Base-by-base conservation (phyloP, 2,797 vertebrate species). In the Mus minutoides region DNA sequence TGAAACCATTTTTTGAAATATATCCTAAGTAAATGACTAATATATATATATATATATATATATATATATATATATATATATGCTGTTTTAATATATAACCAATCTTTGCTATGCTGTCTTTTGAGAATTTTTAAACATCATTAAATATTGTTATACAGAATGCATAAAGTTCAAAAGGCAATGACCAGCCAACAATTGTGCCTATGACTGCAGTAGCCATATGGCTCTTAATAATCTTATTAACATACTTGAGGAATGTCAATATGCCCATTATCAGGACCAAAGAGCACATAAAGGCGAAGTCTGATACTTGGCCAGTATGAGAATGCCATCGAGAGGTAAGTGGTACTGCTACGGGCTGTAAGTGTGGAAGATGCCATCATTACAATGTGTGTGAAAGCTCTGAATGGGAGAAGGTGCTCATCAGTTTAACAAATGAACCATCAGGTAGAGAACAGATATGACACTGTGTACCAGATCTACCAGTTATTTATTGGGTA, bases 361-460 rank as follows among this genome's bases (percentile, higher is more conserved):
- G 67, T 92, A 93, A 95, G 95, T 86, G 88, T 37, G 46, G 92
- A 86, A 88, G 52, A 46, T 92, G 94, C 83, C 89, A 88, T 95
- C 90, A 95, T 49, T 92, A 73, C 80, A 78, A 92, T 49, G 88
- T 75, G 5, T 94, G 96, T 80, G 75, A 87, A 69, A 85, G 89
- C 76, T 93, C 62, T 94, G 87, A 93, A 79, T 90, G 34, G 71
- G 52, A 77, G 14, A 93, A 26, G 84, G 40, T 88, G 82, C 58
- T 96, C 94, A 95, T 95, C 94, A 94, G 82, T 96, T 93, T 97
- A 96, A 90, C 86, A 96, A 96, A 97, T 77, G 96, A 97, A 92
- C 90, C 92, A 93, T 3, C 64, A 93, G 91, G 69, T 69, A 96
- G 79, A 92, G 91, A 95, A 87, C 40, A 97, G 67, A 90, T 86